Percentiles rank a stretch among this genome's conserved stretches.
Evolutionary conservation across 1,140 invertebrate genomes (phyloP).

Genomic region (Coptotermes formosanus): DNA sequence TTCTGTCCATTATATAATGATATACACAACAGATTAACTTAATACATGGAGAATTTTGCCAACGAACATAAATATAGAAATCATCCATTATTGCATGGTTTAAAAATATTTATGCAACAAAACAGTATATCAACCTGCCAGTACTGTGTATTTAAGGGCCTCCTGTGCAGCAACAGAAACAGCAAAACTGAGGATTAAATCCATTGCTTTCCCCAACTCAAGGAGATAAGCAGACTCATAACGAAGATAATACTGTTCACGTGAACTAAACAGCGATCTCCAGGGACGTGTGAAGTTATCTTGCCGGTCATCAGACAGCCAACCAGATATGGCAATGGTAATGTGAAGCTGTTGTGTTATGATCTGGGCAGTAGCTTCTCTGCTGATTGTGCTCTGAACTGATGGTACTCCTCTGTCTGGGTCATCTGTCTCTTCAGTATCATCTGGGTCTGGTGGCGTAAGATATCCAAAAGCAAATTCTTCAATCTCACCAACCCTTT

Average conservation of each 20-base stretch:
- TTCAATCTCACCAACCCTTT: slow-evolving; percentile 67
- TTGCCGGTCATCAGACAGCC: slow-evolving; percentile 54
- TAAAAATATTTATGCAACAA: too few relatives aligned
- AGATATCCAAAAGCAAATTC: slow-evolving; percentile 66
- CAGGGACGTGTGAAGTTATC: slow-evolving; percentile 58
- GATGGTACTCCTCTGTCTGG: slow-evolving; percentile 38
- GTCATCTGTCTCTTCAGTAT: neutral
- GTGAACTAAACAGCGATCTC: slow-evolving; percentile 57
- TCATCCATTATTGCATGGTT: too few relatives aligned
- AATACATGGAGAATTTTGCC: too few relatives aligned
- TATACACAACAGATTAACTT: too few relatives aligned
- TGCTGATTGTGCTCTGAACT: neutral
- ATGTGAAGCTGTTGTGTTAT: slow-evolving; percentile 57
- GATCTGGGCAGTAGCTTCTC: slow-evolving; percentile 36
- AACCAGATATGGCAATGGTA: slow-evolving; percentile 67
- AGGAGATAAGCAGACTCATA: slow-evolving; percentile 69
- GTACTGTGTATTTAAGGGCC: slow-evolving; percentile 69
- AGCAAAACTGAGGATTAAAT: slow-evolving; percentile 64
- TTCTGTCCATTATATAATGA: too few relatives aligned
- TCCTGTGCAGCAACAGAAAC: slow-evolving; percentile 68
- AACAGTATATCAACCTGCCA: slow-evolving; percentile 53
- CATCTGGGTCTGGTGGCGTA: slow-evolving; percentile 34
- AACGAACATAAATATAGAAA: too few relatives aligned
- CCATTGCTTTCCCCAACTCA: slow-evolving; percentile 64
- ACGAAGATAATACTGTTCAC: slow-evolving; percentile 68